phyloP scores from a whole-genome alignment of 2,797 vertebrate species.

The Menidia menidia region DNA sequence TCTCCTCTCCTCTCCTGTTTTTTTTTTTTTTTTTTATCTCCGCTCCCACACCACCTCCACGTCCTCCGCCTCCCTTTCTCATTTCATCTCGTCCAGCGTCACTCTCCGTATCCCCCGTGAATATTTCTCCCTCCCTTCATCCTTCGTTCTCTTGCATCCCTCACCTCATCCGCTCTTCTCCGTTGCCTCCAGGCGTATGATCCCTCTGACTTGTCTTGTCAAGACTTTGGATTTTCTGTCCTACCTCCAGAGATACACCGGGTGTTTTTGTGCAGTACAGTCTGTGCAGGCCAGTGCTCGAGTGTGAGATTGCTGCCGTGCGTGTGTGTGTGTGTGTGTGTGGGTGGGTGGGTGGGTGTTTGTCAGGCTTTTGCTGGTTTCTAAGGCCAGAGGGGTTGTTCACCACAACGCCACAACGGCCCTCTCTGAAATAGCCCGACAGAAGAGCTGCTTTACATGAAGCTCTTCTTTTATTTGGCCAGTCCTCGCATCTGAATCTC shows the following conservation, averaged over 20 bases:
- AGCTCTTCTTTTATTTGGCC: slow-evolving; percentile 50
- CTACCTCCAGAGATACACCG: slow-evolving; percentile 60
- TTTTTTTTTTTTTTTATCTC: slow-evolving; percentile 23
- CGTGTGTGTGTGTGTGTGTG: slow-evolving; percentile 13
- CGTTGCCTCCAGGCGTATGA: slow-evolving; percentile 60
- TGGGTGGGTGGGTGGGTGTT: slow-evolving; percentile 41
- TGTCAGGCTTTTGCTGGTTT: slow-evolving; percentile 57
- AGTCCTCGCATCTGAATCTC: slow-evolving; percentile 34
- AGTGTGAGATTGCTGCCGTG: slow-evolving; percentile 21
- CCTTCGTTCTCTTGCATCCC: slow-evolving; percentile 47
- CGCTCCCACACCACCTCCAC: slow-evolving; percentile 61
- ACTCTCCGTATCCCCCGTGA: slow-evolving; percentile 49
- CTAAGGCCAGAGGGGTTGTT: slow-evolving; percentile 45
- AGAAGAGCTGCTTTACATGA: slow-evolving; percentile 33
- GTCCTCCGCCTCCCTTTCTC: slow-evolving; percentile 46
- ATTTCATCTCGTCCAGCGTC: slow-evolving; percentile 58
- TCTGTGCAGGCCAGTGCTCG: slow-evolving; percentile 40
- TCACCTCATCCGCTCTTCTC: slow-evolving; percentile 53
- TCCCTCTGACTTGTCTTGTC: slow-evolving; percentile 76
- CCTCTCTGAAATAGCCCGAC: slow-evolving; percentile 49
- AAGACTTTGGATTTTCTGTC: slow-evolving; percentile 73
- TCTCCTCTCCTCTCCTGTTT: slow-evolving; percentile 40
- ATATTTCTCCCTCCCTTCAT: slow-evolving; percentile 48
- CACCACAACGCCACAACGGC: slow-evolving; percentile 56
- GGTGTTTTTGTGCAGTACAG: slow-evolving; percentile 52